Evolutionary conservation across 2,113 vertebrate genomes (phyloP), one percentile per base, ranked within the genome.

Genomic region (Cyphomyrus plagiostoma): DNA sequence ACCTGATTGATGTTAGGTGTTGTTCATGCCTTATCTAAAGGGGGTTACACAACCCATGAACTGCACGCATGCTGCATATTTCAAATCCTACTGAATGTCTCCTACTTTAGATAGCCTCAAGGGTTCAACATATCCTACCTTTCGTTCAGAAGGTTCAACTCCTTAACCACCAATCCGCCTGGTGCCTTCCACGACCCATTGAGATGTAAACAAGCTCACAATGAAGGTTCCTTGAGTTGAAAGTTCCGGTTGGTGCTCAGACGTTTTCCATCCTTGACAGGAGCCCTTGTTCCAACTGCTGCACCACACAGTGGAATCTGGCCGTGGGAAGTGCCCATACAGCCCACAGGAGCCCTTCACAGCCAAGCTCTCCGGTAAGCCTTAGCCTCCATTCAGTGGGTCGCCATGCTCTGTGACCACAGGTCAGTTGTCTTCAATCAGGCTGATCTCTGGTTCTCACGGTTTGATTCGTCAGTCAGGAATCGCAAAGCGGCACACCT

Each of bases 291-390:
- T 95, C 93, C 82, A 23, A 15, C 19, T 94, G 88, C 89, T 97
- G 92, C 93, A 91, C 11, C 92, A 94, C 4, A 88, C 92, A 0
- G 83, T 95, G n/a, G 96, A 97, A 84, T 97, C 97, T 0, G 97
- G 97, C 15, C 91, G 94, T 94, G 96, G 97, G 86, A 97, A 96
- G 83, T 97, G 97, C 93, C 97, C 97, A 0, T 98, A 96, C 93
- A 97, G 97, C 91, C 97, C 97, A 86, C 94, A 90, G 0, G 96
- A 97, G 3, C 92, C 96, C 0, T 97, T 97, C 88, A 94, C 96
- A 0, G 97, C 95, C 0, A 91, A 92, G 10, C 96, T 98, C 23
- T 90, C 95, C 0, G 97, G 97, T 97, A 92, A 95, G 95, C 62
- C 42, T 80, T 10, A 3, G n/a, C 90, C 87, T 88, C 56, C 26